Evolutionary conservation across 2,888 invertebrate species (phyloP), one percentile per base, ranked within the genome.

Genomic region (Yponomeuta cagnagella): DNA sequence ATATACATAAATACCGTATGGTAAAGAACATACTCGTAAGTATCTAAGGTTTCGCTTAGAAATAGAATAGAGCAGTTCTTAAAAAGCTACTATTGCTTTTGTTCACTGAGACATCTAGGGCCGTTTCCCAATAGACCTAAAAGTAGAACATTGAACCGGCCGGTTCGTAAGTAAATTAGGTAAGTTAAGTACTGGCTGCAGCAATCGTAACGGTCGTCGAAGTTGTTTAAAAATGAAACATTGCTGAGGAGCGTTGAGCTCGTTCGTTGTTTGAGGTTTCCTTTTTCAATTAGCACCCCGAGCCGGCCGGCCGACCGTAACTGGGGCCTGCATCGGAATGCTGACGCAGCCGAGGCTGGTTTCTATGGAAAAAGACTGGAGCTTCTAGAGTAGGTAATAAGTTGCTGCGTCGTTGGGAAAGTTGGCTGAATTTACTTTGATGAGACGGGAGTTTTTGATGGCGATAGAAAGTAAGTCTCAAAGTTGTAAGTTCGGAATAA

Each of bases 211-310:
- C 90, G 90, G 90, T 89, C 83, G 79, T 58, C 81, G 79, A 77
- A 78, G 83, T 82, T 86, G 85, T 89, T 91, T 89, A 89, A 91
- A 90, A 90, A 90, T 90, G 90, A 90, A 91, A 88, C 90, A 87
- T 90, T 89, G 89, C 88, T 89, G 84, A 87, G 88, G 91, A 90
- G 90, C 90, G 88, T 89, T 90, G 91, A 90, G 91, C 90, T 84
- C 83, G 84, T 85, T 85, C 86, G 90, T 90, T 92, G 93, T 93
- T 92, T 84, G 87, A 90, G 82, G 92, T 92, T 92, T 90, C 89
- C 92, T 90, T 91, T 92, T 83, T 85, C 92, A 93, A 93, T 93
- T 93, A 93, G 88, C 93, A 92, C 93, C 73, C 74, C 80, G 81
- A 80, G 82, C 83, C 85, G 83, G 84, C 84, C 88, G 88, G 85